phyloP scores from a whole-genome alignment of 2,888 invertebrate genomes.

The Hirudinaria manillensis region DNA sequence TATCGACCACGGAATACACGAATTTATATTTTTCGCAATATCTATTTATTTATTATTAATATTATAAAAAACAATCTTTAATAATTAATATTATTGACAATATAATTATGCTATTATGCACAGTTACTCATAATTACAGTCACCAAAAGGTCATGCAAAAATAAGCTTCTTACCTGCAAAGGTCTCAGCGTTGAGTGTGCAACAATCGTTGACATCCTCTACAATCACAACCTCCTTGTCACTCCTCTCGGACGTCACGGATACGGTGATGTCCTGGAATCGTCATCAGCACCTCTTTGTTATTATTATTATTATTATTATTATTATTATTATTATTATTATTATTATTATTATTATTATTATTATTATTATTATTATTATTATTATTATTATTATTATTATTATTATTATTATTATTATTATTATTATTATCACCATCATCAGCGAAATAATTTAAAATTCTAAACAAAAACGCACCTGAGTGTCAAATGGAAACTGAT shows the following conservation, averaged over 20 bases:
- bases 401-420: slow-evolving; percentile 1
- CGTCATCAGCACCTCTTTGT: neutral
- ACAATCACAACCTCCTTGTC: slow-evolving; percentile 26
- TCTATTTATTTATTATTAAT: no score
- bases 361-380: slow-evolving; percentile 1
- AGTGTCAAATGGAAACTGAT: slow-evolving; percentile 35
- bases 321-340: slow-evolving; percentile 1
- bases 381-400: neutral
- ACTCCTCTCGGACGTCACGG: slow-evolving; percentile 27
- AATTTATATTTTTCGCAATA: no score
- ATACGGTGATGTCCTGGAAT: slow-evolving; percentile 34
- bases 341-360: neutral
- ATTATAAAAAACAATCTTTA: no score
- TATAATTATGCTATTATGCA: no score
- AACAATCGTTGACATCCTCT: slow-evolving; percentile 28
- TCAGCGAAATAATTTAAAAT: neutral
- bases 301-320: neutral
- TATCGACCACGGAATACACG: no score
- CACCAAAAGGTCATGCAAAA: neutral
- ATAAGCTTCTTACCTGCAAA: slow-evolving; percentile 40
- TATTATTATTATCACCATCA: neutral
- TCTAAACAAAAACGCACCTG: slow-evolving; percentile 25
- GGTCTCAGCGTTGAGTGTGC: slow-evolving; percentile 39
- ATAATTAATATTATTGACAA: no score
- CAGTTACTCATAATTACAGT: neutral